Conservation (phyloP, 1,140 invertebrate genomes). For the Anthonomus grandis region DNA sequence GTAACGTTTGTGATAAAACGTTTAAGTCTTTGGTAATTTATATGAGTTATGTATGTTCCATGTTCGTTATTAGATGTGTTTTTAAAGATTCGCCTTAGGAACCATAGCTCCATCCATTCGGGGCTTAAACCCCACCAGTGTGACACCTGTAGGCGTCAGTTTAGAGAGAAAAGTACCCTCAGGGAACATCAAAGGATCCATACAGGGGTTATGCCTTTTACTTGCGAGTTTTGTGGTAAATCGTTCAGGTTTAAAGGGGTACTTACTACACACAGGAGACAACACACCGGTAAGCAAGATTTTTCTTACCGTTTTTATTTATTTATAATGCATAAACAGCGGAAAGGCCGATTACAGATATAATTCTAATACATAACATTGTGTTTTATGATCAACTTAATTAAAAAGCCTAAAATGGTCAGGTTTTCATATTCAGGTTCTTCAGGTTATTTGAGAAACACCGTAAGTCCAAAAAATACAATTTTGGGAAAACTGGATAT, state of each 20-base stretch:
- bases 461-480: too few relatives aligned
- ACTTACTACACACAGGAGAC: slow-evolving; percentile 62
- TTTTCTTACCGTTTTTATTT: neutral
- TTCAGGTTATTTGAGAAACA: too few relatives aligned
- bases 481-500: too few relatives aligned
- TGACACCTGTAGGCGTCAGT: slow-evolving; percentile 68
- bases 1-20: slow-evolving; percentile 50
- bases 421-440: too few relatives aligned
- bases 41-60: slow-evolving; percentile 17
- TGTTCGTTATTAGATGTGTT: slow-evolving; percentile 21
- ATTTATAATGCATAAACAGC: neutral
- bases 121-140: slow-evolving; percentile 72
- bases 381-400: too few relatives aligned
- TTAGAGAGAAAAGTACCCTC: slow-evolving; percentile 61
- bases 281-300: slow-evolving; percentile 53
- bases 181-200: slow-evolving; percentile 67
- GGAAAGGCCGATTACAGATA: neutral
- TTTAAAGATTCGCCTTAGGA: slow-evolving; percentile 28
- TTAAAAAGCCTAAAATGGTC: too few relatives aligned
- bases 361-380: neutral
- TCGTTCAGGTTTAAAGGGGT: slow-evolving; percentile 68
- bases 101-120: slow-evolving; percentile 39
- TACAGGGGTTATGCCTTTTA: slow-evolving; percentile 80
- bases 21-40: slow-evolving; percentile 53
- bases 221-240: slow-evolving; percentile 69